Conservation (phyloP, 2,797 vertebrate species). For the Poeciliopsis paucimaculata region DNA sequence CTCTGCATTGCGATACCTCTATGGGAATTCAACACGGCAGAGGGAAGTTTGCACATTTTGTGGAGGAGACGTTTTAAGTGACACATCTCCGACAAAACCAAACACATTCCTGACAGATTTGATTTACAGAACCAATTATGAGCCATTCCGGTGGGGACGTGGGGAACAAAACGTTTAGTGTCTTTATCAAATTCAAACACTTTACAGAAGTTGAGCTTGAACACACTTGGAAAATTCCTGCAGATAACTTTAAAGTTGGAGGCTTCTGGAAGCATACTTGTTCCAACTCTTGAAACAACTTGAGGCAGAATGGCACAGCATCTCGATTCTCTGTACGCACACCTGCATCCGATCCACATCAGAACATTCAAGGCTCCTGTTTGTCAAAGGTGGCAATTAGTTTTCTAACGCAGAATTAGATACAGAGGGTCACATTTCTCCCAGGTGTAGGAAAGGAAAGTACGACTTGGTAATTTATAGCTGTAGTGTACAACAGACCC, state of each 20-base stretch:
- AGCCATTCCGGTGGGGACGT: background rate
- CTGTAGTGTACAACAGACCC: slow-evolving; percentile 11
- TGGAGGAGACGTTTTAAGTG: background rate
- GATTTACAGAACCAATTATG: background rate
- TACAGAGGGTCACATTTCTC: slow-evolving; percentile 51
- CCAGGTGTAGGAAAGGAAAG: slow-evolving; percentile 11
- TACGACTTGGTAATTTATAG: slow-evolving; percentile 9
- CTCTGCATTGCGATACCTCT: background rate
- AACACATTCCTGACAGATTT: background rate
- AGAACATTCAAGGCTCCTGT: slow-evolving; percentile 34
- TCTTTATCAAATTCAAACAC: background rate
- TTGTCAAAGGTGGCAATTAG: slow-evolving; percentile 46
- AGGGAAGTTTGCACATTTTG: background rate
- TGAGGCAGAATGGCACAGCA: slow-evolving; percentile 41
- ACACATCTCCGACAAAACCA: background rate
- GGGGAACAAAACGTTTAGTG: background rate
- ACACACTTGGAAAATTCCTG: slow-evolving; percentile 56
- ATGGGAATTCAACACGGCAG: background rate
- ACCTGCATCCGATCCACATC: slow-evolving; percentile 25
- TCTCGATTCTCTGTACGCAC: slow-evolving; percentile 30
- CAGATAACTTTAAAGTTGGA: slow-evolving; percentile 10
- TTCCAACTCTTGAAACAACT: slow-evolving; percentile 18
- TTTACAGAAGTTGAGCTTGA: slow-evolving; percentile 2
- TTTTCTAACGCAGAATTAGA: slow-evolving; percentile 35
- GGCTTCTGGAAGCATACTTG: slow-evolving; percentile 14